Conservation (phyloP, 2,888 invertebrate genomes). For the Diabrotica balteata region DNA sequence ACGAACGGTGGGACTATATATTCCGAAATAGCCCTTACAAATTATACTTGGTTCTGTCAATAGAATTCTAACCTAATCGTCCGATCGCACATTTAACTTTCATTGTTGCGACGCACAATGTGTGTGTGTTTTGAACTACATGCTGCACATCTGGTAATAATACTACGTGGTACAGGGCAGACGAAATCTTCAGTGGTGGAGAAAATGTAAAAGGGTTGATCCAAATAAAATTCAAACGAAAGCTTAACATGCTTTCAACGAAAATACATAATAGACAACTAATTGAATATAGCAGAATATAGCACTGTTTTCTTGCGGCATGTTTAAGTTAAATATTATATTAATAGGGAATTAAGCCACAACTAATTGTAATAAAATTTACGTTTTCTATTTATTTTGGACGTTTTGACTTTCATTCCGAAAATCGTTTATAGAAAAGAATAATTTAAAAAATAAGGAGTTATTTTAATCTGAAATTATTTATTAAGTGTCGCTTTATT, state of each 20-base stretch:
- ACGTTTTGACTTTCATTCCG: too few species aligned
- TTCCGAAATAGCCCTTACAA: constrained; percentile 57
- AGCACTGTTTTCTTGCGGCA: too few species aligned
- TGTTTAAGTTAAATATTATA: too few species aligned
- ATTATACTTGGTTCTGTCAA: constrained; percentile 58
- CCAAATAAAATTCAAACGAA: neutral
- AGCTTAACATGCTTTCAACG: neutral
- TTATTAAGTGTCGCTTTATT: too few species aligned
- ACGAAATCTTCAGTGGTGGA: constrained; percentile 41
- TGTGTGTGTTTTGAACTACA: constrained; percentile 54
- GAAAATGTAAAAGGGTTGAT: constrained; percentile 32
- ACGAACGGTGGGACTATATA: constrained; percentile 38
- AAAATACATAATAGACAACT: neutral
- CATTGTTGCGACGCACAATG: constrained; percentile 58
- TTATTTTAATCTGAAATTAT: too few species aligned
- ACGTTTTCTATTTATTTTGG: too few species aligned
- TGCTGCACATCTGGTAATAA: constrained; percentile 59
- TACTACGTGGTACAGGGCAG: constrained; percentile 18
- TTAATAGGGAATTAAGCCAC: too few species aligned
- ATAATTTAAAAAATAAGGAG: too few species aligned
- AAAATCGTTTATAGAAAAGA: too few species aligned
- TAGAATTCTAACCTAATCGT: constrained; percentile 60
- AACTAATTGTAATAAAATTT: too few species aligned
- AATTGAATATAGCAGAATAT: too few species aligned
- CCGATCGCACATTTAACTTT: constrained; percentile 60